phyloP scores from a whole-genome alignment of 1,140 invertebrate species.

The Brachionus angularis region DNA sequence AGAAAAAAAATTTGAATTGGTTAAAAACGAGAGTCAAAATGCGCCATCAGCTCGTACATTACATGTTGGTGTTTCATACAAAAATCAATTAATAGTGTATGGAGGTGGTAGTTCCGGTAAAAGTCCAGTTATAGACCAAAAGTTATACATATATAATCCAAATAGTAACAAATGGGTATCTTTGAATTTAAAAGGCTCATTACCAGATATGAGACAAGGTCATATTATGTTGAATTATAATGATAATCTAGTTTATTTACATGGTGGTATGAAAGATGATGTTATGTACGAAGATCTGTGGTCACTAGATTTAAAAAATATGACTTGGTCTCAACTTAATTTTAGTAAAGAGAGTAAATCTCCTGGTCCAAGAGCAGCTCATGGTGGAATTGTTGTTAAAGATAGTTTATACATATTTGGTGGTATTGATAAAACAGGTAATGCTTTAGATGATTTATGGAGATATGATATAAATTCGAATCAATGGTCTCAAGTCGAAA shows the following conservation, averaged over 20 bases:
- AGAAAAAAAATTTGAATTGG: conserved; percentile 49
- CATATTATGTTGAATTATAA: conserved; percentile 52
- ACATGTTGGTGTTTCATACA: conserved; percentile 50
- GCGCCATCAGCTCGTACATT: conserved; percentile 53
- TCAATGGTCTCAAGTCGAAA: conserved; percentile 51
- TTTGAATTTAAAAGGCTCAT: conserved; percentile 49
- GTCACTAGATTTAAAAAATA: conserved; percentile 53
- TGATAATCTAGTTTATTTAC: conserved; percentile 52
- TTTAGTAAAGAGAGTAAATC: conserved; percentile 45
- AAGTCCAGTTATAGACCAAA: conserved; percentile 53
- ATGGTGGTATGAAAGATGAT: conserved; percentile 56
- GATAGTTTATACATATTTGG: conserved; percentile 54
- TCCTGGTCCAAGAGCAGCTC: conserved; percentile 52
- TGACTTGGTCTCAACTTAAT: conserved; percentile 51
- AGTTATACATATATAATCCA: conserved; percentile 54
- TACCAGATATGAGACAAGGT: conserved; percentile 56
- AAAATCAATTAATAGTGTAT: conserved; percentile 54
- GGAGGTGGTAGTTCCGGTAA: conserved; percentile 55
- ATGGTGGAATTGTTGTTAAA: conserved; percentile 50
- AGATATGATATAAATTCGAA: conserved; percentile 51
- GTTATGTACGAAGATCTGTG: conserved; percentile 57
- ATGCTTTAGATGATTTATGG: conserved; percentile 54
- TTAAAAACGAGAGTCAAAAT: conserved; percentile 48
- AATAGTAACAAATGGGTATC: conserved; percentile 50
- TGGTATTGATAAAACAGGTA: conserved; percentile 54